phyloP scores from a whole-genome alignment of 2,113 vertebrate genomes.

The Corapipo altera region DNA sequence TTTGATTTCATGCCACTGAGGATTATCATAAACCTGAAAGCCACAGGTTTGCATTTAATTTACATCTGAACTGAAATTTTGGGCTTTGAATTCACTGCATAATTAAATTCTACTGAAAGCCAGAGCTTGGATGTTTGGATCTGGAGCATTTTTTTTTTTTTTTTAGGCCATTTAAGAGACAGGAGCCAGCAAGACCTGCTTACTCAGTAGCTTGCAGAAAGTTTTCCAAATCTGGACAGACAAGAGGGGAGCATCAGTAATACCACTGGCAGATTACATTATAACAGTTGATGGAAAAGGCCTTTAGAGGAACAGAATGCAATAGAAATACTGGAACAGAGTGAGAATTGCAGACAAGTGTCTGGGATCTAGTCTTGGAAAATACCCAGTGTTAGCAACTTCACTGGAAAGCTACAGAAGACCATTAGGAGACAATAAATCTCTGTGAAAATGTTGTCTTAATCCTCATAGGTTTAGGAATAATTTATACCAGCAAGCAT shows the following conservation, averaged over 20 bases:
- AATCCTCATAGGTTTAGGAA: not conserved
- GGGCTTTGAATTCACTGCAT: not conserved
- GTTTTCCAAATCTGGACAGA: not conserved
- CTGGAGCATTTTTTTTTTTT: not conserved
- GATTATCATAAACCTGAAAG: not conserved
- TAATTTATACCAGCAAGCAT: not conserved
- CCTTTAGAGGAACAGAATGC: not conserved
- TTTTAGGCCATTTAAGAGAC: not conserved
- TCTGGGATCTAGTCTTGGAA: not conserved
- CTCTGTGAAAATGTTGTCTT: not conserved
- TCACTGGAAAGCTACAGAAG: not conserved
- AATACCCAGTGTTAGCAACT: not conserved
- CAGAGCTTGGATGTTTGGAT: not conserved
- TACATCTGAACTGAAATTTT: not conserved
- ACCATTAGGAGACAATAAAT: not conserved
- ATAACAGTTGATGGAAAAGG: not conserved
- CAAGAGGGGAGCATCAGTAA: not conserved
- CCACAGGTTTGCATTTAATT: not conserved
- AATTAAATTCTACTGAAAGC: not conserved
- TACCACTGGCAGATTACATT: not conserved
- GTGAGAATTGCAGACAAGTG: not conserved
- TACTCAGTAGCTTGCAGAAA: not conserved
- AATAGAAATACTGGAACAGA: not conserved
- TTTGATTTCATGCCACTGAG: not conserved
- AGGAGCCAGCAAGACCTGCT: not conserved